phyloP scores from a whole-genome alignment of 2,797 vertebrate species.

The Thamnophis elegans region DNA sequence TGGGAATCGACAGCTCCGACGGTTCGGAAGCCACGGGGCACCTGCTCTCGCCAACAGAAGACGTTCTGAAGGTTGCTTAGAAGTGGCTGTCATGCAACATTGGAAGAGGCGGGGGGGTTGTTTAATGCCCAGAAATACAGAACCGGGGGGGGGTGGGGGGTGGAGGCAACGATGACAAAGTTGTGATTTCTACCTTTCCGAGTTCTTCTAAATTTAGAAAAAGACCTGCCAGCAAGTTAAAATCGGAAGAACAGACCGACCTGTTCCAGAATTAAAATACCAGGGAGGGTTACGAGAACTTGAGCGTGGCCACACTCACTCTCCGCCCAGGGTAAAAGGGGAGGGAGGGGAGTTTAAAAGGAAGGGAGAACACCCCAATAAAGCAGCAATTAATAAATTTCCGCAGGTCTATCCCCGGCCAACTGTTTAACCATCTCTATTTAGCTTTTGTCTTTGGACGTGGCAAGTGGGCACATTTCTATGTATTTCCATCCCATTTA shows the following conservation, averaged over 20 bases:
- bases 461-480: background rate
- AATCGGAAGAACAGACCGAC: background rate
- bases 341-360: background rate
- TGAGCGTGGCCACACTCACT: background rate
- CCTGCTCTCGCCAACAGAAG: background rate
- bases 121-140: background rate
- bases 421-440: background rate
- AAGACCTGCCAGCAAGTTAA: background rate
- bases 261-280: background rate
- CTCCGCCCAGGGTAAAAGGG: background rate
- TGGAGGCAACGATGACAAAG: background rate
- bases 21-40: background rate
- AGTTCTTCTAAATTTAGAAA: background rate
- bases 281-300: background rate
- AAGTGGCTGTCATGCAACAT: background rate
- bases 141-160: background rate
- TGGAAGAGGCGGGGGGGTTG: background rate
- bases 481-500: background rate
- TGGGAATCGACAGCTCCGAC: background rate
- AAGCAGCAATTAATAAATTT: background rate
- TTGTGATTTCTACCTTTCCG: background rate
- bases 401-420: background rate
- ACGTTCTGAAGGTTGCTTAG: background rate
- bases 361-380: background rate
- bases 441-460: background rate